Percentiles rank a stretch among this genome's conserved stretches.
phyloP scores from a whole-genome alignment of 64 coral and sea anemone species.

The Catalaphyllia jardinei region DNA sequence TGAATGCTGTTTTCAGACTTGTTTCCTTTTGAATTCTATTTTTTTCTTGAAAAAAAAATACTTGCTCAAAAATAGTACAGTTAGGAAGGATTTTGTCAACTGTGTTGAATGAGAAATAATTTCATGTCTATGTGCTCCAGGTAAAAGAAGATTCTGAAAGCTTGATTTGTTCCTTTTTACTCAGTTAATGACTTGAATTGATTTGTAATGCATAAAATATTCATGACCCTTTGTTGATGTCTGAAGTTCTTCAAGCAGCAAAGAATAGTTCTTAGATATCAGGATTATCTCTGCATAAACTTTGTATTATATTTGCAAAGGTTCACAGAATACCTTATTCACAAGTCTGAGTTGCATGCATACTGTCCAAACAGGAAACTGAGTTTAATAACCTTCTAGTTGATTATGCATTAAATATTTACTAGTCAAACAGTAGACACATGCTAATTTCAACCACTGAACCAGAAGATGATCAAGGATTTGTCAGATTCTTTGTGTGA shows the following conservation, averaged over 20 bases:
- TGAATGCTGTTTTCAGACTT: too few species aligned
- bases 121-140: neutral
- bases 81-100: neutral
- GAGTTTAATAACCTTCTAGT: neutral
- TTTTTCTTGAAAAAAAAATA: neutral
- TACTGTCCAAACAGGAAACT: neutral
- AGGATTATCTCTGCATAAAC: neutral
- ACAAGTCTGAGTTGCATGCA: neutral
- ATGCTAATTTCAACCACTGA: conserved; percentile 13
- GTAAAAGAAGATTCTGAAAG: neutral
- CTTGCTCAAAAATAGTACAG: too few species aligned
- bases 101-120: neutral
- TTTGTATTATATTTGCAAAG: neutral
- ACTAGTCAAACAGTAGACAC: conserved; percentile 21
- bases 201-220: conserved; percentile 38
- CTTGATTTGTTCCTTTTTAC: conserved; percentile 14
- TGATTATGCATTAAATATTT: conserved; percentile 22
- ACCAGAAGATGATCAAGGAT: neutral
- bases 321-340: neutral
- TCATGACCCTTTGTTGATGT: conserved; percentile 12
- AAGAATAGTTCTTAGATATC: neutral
- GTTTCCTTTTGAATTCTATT: neutral
- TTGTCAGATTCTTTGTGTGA: conserved; percentile 12
- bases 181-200: neutral
- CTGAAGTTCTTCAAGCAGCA: neutral